Percentiles rank a stretch among this genome's conserved stretches.
These are phyloP conservation scores for Leptopilina clavipes DNA, from an alignment of 1,140 invertebrate species.

Conservation along the genomic window DNA sequence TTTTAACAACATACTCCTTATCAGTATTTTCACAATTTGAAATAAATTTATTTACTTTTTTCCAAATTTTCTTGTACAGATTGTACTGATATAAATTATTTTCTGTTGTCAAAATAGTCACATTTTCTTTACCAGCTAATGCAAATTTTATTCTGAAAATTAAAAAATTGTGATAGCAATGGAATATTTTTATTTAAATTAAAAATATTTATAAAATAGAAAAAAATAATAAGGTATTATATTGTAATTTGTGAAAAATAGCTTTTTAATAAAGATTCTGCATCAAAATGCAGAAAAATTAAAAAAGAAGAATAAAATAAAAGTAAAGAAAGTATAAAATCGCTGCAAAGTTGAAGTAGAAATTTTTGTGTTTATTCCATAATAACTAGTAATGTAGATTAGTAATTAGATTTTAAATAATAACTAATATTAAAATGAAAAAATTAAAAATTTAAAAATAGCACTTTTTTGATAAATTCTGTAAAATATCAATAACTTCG, in stretches of 20 bases:
- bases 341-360: too few species aligned
- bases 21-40: constrained; percentile 41
- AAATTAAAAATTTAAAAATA: too few species aligned
- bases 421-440: too few species aligned
- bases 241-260: background rate
- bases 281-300: background rate
- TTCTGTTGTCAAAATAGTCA: constrained; percentile 58
- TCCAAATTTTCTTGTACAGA: constrained; percentile 64
- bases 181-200: constrained; percentile 22
- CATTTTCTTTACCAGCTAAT: constrained; percentile 54
- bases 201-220: constrained; percentile 5
- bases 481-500: too few species aligned
- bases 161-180: constrained; percentile 19
- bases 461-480: too few species aligned
- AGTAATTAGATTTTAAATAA: too few species aligned
- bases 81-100: constrained; percentile 67
- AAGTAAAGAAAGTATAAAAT: too few species aligned
- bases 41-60: constrained; percentile 62
- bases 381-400: too few species aligned
- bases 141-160: constrained; percentile 54
- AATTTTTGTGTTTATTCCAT: too few species aligned
- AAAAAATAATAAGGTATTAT: background rate
- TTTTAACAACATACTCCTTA: constrained; percentile 62
- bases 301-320: too few species aligned
- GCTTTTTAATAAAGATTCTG: too few species aligned